Evolutionary conservation across 1,140 invertebrate species (phyloP), one percentile per base, ranked within the genome.

Genomic region (Aphaenogaster rudis): DNA sequence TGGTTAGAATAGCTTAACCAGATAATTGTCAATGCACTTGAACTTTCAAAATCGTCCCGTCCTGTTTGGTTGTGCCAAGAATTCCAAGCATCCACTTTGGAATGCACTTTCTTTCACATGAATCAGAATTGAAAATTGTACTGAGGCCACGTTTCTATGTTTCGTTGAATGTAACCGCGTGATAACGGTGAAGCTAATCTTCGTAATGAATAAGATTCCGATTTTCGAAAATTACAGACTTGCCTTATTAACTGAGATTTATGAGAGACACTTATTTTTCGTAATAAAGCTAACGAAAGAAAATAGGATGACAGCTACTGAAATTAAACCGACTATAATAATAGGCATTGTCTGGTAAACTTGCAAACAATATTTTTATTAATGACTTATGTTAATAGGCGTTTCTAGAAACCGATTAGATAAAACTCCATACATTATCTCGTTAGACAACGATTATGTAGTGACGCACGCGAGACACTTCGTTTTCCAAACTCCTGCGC

Each of bases 71-170:
- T 45, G 13, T 11, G 7, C 2, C 13, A 33, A 63, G 7, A 61
- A 77, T 45, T 45, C 21, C 17, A 5, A 39, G 33, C 50, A 36
- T 54, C 6, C 11, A 11, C 57, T 45, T 77, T 77, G 39, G 13
- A 61, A 77, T 77, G 36, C n/a, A 21, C 28, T 45, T 42, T 21
- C 67, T 64, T 64, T 45, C 6, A 13, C 8, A 1, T n/a, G 63
- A 64, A 3, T 79, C 28, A 17, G 21, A 48, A 64, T 48, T 64
- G 28, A 48, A 79, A 77, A 64, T 48, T 78, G n/a, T 9, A 5
- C 2, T 2, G 28, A 59, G 13, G n/a, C 7, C 0, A 57, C 17
- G 6, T 39, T 54, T n/a, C 33, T 52, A 54, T 11, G 28, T 76
- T 76, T 61, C 0, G 36, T 28, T 28, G 28, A 28, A 28, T 39